These are phyloP conservation scores for Probosciger aterrimus DNA, from an alignment of 2,113 vertebrate species.

Conservation along the genomic window DNA sequence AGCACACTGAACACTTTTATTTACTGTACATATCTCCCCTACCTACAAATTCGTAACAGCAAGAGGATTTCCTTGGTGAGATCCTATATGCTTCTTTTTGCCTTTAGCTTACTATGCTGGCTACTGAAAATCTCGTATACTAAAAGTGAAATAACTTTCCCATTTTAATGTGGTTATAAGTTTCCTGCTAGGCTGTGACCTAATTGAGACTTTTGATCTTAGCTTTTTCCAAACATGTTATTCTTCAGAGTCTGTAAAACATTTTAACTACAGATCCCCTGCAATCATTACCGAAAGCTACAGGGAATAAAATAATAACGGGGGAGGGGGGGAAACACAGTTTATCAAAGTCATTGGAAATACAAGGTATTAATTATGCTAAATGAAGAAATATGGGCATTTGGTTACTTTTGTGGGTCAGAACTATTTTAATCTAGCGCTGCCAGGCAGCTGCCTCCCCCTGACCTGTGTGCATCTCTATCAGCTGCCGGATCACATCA, in stretches of 20 bases:
- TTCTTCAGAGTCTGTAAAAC: slow-evolving; percentile 75
- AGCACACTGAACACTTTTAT: slow-evolving; percentile 6
- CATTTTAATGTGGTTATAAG: slow-evolving; percentile 75
- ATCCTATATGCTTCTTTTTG: slow-evolving; percentile 12
- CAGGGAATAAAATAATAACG: not conserved
- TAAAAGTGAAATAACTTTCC: slow-evolving; percentile 71
- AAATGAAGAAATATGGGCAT: slow-evolving; percentile 85
- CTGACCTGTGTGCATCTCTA: slow-evolving; percentile 56
- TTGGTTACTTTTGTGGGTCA: slow-evolving; percentile 68
- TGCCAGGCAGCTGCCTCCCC: slow-evolving; percentile 70
- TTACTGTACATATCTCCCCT: not conserved
- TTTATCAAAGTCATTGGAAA: slow-evolving; percentile 80
- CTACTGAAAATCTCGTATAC: slow-evolving; percentile 45
- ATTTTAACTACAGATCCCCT: slow-evolving; percentile 65
- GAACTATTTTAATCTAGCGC: slow-evolving; percentile 66
- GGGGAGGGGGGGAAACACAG: not conserved
- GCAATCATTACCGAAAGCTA: slow-evolving; percentile 68
- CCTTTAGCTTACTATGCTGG: slow-evolving; percentile 3
- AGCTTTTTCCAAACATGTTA: slow-evolving; percentile 57
- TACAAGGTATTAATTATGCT: slow-evolving; percentile 82
- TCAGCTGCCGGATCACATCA: slow-evolving; percentile 73
- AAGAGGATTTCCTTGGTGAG: slow-evolving; percentile 42
- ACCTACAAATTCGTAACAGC: slow-evolving; percentile 20
- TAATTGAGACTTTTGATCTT: slow-evolving; percentile 80
- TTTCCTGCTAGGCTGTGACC: slow-evolving; percentile 73